These are phyloP conservation scores for Calliopsis andreniformis DNA, from an alignment of 1,140 invertebrate species.

Conservation along the genomic window DNA sequence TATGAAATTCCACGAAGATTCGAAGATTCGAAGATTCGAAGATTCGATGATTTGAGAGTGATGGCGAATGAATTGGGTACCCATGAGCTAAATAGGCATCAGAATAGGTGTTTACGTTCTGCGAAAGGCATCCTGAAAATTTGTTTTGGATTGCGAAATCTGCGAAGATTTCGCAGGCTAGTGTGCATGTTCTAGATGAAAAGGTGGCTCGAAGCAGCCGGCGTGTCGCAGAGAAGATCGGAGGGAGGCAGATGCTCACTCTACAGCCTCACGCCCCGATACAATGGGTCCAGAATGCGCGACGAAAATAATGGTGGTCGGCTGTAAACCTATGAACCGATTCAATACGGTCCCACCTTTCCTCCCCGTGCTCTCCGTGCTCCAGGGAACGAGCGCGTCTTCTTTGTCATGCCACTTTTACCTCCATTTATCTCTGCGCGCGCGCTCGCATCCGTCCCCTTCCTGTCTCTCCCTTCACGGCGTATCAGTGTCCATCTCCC, in stretches of 20 bases:
- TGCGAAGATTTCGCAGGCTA: slow-evolving; percentile 11
- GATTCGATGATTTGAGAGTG: no score
- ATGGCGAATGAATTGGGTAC: no score
- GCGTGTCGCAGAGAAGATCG: neutral
- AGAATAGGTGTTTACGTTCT: no score
- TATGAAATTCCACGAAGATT: no score
- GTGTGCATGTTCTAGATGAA: neutral
- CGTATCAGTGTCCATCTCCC: slow-evolving; percentile 48
- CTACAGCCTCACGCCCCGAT: slow-evolving; percentile 60
- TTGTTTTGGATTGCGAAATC: no score
- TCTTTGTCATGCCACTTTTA: slow-evolving; percentile 49
- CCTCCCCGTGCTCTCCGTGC: slow-evolving; percentile 13
- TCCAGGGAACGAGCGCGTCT: slow-evolving; percentile 11
- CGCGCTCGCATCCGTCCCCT: slow-evolving; percentile 13
- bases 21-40: no score
- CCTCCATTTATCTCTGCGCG: slow-evolving; percentile 40
- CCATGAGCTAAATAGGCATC: no score
- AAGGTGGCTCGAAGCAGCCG: neutral
- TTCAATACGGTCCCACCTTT: slow-evolving; percentile 62
- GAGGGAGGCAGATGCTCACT: slow-evolving; percentile 61
- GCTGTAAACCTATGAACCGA: slow-evolving; percentile 61
- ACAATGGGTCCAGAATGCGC: slow-evolving; percentile 58
- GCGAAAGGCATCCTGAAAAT: no score
- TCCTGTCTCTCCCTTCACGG: slow-evolving; percentile 2
- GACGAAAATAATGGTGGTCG: slow-evolving; percentile 61